These are phyloP conservation scores for Chloropsis hardwickii DNA, from an alignment of 2,113 vertebrate species.

Conservation along the genomic window DNA sequence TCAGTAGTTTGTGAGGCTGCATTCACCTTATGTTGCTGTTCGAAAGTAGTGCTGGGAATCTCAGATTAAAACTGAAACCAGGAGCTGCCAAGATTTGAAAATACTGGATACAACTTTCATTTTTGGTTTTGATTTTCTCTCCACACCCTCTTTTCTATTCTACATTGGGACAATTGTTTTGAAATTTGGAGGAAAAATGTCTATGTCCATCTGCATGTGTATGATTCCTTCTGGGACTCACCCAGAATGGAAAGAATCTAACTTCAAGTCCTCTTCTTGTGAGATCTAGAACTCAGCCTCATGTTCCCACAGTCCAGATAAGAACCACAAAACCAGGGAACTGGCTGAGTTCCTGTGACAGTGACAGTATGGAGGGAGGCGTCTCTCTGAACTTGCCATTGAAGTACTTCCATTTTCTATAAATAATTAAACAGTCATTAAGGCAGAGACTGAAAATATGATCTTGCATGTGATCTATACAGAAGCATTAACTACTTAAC, in stretches of 20 bases:
- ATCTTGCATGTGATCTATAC: not conserved
- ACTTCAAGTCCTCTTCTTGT: not conserved
- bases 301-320: not conserved
- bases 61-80: not conserved
- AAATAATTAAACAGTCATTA: conserved; percentile 31
- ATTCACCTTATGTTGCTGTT: not conserved
- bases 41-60: fast-evolving
- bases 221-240: not conserved
- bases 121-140: not conserved
- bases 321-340: not conserved
- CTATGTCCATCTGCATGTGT: fast-evolving
- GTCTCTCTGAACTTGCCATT: not conserved
- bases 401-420: not conserved
- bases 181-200: not conserved
- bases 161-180: not conserved
- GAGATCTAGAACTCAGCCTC: not conserved
- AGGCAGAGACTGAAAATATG: not conserved
- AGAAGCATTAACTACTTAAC: conserved; percentile 18
- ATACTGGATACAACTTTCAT: not conserved
- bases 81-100: not conserved
- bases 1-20: not conserved
- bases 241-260: not conserved
- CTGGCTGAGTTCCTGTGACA: not conserved
- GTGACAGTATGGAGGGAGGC: not conserved
- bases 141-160: fast-evolving